Base-by-base conservation (phyloP, 2,113 vertebrate species). In the Odocoileus virginianus region DNA sequence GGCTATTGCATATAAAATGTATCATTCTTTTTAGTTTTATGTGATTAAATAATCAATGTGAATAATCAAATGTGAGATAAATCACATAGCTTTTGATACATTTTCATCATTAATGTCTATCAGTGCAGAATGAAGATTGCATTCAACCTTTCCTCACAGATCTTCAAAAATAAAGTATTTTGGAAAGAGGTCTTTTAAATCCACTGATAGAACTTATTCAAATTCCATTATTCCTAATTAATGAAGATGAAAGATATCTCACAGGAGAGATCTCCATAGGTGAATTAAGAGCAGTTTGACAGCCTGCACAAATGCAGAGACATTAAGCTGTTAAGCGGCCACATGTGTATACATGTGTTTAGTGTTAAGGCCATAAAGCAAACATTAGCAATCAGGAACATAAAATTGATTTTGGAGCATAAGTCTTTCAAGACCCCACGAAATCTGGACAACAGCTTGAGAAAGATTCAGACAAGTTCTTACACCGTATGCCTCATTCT, bases 391-490 rank as follows among this genome's bases (percentile, higher is more conserved):
- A 95, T 97, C 95, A 93, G 61, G 85, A 79, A 55, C 86, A 95
- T 96, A 92, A 97, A 21, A 64, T 97, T 98, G 96, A 98, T 94
- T 97, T 87, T 30, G 90, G 90, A 97, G 76, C 79, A 45, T 50
- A 47, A 64, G 76, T 85, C 93, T 97, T 96, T 96, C 79, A 86
- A 92, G 82, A 98, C 55, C 55, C 67, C 78, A 89, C 13, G 2
- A 85, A 97, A 97, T 97, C 96, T 97, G 93, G 94, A 93, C 25
- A 81, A 54, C 91, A 97, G 93, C 93, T 98, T 96, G 88, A 79
- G 81, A 91, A 95, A 95, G 45, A 76, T 55, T 93, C 83, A 52
- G 33, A 84, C 3, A 6, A 64, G 36, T 67, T 91, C 76, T 95
- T 86, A 23, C 2, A 60, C 23, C 2, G 3, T 55, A 14, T 54